Base-by-base conservation (phyloP, 2,113 vertebrate species). In the Hydrolagus affinis region DNA sequence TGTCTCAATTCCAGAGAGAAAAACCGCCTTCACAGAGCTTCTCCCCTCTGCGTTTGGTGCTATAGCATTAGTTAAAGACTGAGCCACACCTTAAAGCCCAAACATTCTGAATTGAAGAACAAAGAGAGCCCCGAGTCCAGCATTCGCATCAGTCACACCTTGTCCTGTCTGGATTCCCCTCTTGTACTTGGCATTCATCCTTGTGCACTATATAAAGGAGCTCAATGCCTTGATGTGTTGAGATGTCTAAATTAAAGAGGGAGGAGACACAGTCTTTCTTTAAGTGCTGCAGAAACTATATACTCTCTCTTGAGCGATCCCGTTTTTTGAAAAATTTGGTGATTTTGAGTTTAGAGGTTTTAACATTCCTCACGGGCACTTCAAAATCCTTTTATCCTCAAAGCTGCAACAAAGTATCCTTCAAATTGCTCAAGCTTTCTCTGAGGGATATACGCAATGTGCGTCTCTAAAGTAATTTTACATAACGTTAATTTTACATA, bases 341-440 rank as follows among this genome's bases (percentile, higher is more conserved):
- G 62, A 66, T 83, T 62, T 30, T 64, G 62, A 28, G 78, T 80
- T 80, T 83, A 66, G 78, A 30, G 66, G 66, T 15, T 66, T 83
- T 60, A 83, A 28, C 14, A 66, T 32, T 83, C 66, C 66, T 75
- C 25, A 83, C 32, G 28, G 60, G 32, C 78, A 30, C 32, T 23
- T 68, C 78, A 83, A 83, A 83, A 25, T 25, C 62, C 28, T 83
- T 83, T 83, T 83, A 30, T 83, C 21, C 78, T 83, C 66, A 83
- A 68, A 66, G 25, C 23, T 83, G 28, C 28, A 17, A 66, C 76
- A 4, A 8, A 83, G 23, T 32, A 32, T 66, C 28, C 28, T 66
- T 66, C 32, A 9, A 66, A 83, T 66, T 32, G 64, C 62, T 9
- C 78, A 9, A 83, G 78, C 25, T 66, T 68, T 83, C 78, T 83